phyloP scores from a whole-genome alignment of 2,113 vertebrate genomes.

The Rhadina sibilatrix region DNA sequence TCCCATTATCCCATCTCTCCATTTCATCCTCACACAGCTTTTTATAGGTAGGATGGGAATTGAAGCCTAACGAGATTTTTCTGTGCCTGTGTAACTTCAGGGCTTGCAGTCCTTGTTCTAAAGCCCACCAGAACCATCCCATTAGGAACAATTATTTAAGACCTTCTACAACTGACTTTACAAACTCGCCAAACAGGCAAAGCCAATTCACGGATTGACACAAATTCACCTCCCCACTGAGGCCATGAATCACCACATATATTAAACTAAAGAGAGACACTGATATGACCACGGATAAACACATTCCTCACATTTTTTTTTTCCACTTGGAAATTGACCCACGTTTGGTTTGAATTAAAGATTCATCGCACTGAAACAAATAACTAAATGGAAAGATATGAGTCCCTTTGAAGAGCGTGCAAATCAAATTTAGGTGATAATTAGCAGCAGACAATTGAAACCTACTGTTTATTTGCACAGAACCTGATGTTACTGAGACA shows the following conservation, averaged over 20 bases:
- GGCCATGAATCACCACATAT: background rate
- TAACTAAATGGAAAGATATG: conserved; percentile 67
- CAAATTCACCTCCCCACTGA: conserved; percentile 22
- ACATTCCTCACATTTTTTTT: conserved; percentile 39
- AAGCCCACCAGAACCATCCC: background rate
- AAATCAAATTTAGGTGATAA: conserved; percentile 51
- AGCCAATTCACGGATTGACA: conserved; percentile 13
- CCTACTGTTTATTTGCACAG: conserved; percentile 31
- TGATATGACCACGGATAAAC: conserved; percentile 35
- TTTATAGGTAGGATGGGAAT: background rate
- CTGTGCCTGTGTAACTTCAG: background rate
- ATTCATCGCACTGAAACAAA: conserved; percentile 63
- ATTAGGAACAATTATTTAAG: background rate
- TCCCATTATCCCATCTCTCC: background rate
- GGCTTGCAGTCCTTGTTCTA: background rate
- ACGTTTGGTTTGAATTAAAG: conserved; percentile 75
- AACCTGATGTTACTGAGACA: background rate
- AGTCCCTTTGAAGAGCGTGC: conserved; percentile 73
- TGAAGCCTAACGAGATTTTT: background rate
- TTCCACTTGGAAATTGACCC: conserved; percentile 35
- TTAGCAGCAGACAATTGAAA: conserved; percentile 46
- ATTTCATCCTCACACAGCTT: background rate
- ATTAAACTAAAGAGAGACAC: conserved; percentile 3
- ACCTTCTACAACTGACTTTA: background rate
- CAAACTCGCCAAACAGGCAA: background rate